Conservation (phyloP, 2,113 vertebrate genomes). For the Sphaerodactylus townsendi region DNA sequence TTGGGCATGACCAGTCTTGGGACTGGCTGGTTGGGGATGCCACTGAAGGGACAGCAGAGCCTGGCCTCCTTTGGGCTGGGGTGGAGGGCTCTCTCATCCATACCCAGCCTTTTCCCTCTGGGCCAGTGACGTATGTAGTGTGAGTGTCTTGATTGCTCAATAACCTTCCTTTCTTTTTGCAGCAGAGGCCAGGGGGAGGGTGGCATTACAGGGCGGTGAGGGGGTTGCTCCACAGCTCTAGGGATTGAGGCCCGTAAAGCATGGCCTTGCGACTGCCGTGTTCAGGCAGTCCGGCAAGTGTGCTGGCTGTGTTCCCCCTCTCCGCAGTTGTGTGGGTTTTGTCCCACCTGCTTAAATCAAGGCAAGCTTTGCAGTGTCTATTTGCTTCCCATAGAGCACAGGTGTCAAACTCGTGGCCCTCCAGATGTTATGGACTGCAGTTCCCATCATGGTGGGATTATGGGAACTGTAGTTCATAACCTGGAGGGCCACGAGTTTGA, state of each 20-base stretch:
- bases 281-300: background rate
- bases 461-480: no score
- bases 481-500: no score
- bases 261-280: background rate
- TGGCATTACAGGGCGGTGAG: background rate
- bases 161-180: constrained; percentile 39
- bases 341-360: background rate
- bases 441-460: no score
- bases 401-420: no score
- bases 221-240: constrained; percentile 22
- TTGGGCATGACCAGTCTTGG: constrained; percentile 14
- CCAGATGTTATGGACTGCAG: no score
- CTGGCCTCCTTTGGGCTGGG: constrained; percentile 1
- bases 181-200: background rate
- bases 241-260: background rate
- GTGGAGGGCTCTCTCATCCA: background rate
- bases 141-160: constrained; percentile 19
- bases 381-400: no score
- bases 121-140: constrained; percentile 7
- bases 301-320: background rate
- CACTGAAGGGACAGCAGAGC: background rate
- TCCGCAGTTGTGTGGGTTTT: background rate
- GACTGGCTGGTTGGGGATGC: constrained; percentile 26
- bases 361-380: background rate
- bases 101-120: constrained; percentile 24